Evolutionary conservation across 2,113 vertebrate genomes (phyloP).

Genomic region (Beaufortia kweichowensis): DNA sequence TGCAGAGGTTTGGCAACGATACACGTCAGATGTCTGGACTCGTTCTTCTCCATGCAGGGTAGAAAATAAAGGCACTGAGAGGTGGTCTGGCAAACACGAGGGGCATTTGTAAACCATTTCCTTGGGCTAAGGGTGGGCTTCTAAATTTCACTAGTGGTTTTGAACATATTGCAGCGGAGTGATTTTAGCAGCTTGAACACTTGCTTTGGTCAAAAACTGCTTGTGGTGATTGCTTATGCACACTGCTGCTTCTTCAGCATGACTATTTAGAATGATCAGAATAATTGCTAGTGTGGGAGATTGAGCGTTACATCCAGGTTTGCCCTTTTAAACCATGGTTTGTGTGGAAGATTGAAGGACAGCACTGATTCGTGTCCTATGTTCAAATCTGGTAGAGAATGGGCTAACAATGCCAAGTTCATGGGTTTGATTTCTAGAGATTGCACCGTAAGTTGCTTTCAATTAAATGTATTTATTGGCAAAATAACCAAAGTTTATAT

Average conservation of each 20-base stretch:
- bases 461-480: no score
- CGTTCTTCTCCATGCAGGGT: slow-evolving; percentile 14
- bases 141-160: slow-evolving; percentile 52
- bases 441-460: no score
- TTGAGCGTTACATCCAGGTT: slow-evolving; percentile 5
- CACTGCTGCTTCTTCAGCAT: slow-evolving; percentile 28
- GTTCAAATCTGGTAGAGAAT: no score
- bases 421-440: no score
- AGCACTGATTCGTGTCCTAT: neutral
- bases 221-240: slow-evolving; percentile 16
- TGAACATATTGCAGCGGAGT: slow-evolving; percentile 37
- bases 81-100: slow-evolving; percentile 52
- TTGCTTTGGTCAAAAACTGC: slow-evolving; percentile 37
- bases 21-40: slow-evolving; percentile 43
- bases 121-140: slow-evolving; percentile 48
- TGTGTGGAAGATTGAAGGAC: slow-evolving; percentile 31
- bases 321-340: slow-evolving; percentile 17
- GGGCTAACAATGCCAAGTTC: no score
- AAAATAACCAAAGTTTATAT: slow-evolving; percentile 7
- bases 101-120: slow-evolving; percentile 57
- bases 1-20: slow-evolving; percentile 44
- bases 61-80: slow-evolving; percentile 49
- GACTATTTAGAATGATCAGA: slow-evolving; percentile 30
- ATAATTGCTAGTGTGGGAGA: slow-evolving; percentile 35
- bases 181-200: slow-evolving; percentile 39